Percentiles rank a stretch among this genome's conserved stretches.
These are phyloP conservation scores for Spilarctia lutea DNA, from an alignment of 2,888 invertebrate species.

Conservation along the genomic window DNA sequence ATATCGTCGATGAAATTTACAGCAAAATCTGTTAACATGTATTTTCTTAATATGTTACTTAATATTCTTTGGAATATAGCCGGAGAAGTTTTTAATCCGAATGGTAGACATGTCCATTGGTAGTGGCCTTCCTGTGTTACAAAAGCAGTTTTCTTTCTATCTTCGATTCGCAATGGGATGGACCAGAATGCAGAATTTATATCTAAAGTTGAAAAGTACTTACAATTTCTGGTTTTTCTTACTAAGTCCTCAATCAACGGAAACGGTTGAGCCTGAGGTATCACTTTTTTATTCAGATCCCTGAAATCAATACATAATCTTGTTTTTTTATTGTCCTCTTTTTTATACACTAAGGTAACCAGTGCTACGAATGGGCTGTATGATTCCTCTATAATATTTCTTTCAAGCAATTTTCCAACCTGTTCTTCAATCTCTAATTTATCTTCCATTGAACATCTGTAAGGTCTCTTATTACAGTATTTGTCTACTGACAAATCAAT, in stretches of 20 bases:
- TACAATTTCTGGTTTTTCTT: slow-evolving; percentile 56
- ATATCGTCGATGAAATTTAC: slow-evolving; percentile 10
- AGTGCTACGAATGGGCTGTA: background rate
- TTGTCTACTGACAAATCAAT: no score
- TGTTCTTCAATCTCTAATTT: slow-evolving; percentile 33
- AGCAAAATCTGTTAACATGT: slow-evolving; percentile 9
- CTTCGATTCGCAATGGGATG: no score
- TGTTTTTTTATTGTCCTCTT: slow-evolving; percentile 43
- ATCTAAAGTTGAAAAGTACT: slow-evolving; percentile 58
- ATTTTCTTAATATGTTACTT: slow-evolving; percentile 15
- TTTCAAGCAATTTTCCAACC: slow-evolving; percentile 3
- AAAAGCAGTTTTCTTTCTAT: slow-evolving; percentile 28
- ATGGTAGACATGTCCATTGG: no score
- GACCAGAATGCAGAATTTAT: slow-evolving; percentile 61
- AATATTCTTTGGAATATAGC: slow-evolving; percentile 27
- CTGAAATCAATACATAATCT: background rate
- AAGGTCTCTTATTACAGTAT: no score
- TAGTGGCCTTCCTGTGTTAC: no score
- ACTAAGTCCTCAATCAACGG: slow-evolving; percentile 33
- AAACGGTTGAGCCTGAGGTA: no score
- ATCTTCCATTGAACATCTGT: no score
- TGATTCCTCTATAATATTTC: background rate
- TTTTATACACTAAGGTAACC: slow-evolving; percentile 20
- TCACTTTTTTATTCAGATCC: background rate
- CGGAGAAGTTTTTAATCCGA: slow-evolving; percentile 24